A percentile compares a stretch with the other conserved stretches of the same genome.
These are phyloP conservation scores for Bubo scandiacus DNA, from an alignment of 2,113 vertebrate species.

Conservation along the genomic window DNA sequence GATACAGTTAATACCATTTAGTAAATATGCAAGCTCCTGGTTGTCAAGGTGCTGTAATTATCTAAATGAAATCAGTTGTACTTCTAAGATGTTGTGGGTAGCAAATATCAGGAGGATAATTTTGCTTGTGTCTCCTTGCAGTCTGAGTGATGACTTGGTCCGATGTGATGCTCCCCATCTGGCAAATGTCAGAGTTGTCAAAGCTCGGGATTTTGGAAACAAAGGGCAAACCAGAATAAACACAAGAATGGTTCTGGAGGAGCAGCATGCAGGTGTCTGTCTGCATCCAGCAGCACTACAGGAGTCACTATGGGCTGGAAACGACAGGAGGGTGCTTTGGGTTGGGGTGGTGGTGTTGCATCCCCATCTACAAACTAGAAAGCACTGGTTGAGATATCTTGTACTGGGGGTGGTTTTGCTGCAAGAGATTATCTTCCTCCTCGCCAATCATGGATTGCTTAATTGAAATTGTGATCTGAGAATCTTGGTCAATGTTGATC, in stretches of 20 bases:
- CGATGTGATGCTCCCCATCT: fast-evolving
- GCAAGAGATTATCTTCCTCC: background rate
- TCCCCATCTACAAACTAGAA: background rate
- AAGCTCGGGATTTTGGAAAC: background rate
- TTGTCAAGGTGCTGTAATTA: background rate
- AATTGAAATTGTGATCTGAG: background rate
- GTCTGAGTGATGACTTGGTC: background rate
- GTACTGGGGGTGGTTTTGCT: background rate
- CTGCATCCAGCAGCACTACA: background rate
- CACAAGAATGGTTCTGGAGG: background rate
- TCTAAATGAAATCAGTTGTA: background rate
- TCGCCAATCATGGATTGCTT: background rate
- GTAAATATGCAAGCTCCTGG: background rate
- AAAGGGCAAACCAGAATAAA: background rate
- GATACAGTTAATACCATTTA: background rate
- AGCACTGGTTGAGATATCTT: background rate
- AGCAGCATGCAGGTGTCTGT: background rate
- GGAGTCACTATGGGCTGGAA: background rate
- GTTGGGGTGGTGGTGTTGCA: background rate
- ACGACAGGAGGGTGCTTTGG: background rate
- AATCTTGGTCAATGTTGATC: background rate
- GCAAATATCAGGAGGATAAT: background rate
- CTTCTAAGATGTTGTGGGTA: background rate
- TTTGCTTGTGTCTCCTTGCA: background rate
- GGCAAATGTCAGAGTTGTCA: background rate